Evolutionary conservation across 2,797 vertebrate species (phyloP).

Genomic region (Holocentrus rufus): DNA sequence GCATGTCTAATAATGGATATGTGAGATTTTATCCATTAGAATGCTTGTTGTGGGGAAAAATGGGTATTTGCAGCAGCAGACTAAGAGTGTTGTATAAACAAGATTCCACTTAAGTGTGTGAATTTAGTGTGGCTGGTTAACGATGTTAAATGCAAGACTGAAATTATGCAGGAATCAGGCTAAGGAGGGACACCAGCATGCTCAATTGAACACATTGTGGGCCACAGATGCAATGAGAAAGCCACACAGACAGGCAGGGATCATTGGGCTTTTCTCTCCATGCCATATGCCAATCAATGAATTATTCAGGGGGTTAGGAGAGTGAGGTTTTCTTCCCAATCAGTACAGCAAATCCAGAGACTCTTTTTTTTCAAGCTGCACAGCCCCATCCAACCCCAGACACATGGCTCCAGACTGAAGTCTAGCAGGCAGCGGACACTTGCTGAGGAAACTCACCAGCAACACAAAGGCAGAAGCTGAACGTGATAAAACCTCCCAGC

Average conservation of each 20-base stretch:
- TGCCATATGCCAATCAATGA: conserved; percentile 80
- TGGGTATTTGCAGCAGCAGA: conserved; percentile 26
- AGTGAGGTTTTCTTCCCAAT: conserved; percentile 65
- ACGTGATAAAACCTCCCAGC: too few species aligned
- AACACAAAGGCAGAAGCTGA: neutral
- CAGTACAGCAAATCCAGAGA: conserved; percentile 49
- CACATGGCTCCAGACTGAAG: conserved; percentile 10
- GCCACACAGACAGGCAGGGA: conserved; percentile 44
- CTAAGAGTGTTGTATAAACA: conserved; percentile 38
- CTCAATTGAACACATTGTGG: conserved; percentile 43
- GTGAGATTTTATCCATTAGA: conserved; percentile 33
- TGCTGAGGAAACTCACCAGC: conserved; percentile 7
- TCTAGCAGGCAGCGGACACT: conserved; percentile 19
- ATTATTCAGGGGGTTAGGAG: conserved; percentile 76
- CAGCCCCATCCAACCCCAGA: conserved; percentile 28
- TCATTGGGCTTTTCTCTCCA: conserved; percentile 59
- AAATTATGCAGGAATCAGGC: conserved; percentile 39
- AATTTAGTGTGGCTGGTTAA: conserved; percentile 50
- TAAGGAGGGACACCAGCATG: conserved; percentile 31
- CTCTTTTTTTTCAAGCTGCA: conserved; percentile 6
- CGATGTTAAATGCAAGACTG: conserved; percentile 45
- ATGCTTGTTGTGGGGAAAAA: conserved; percentile 12
- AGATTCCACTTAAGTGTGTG: conserved; percentile 26
- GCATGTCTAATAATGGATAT: conserved; percentile 40
- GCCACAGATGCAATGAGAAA: conserved; percentile 40